These are phyloP conservation scores for Notodonta ziczac DNA, from an alignment of 2,888 invertebrate genomes.

Conservation along the genomic window DNA sequence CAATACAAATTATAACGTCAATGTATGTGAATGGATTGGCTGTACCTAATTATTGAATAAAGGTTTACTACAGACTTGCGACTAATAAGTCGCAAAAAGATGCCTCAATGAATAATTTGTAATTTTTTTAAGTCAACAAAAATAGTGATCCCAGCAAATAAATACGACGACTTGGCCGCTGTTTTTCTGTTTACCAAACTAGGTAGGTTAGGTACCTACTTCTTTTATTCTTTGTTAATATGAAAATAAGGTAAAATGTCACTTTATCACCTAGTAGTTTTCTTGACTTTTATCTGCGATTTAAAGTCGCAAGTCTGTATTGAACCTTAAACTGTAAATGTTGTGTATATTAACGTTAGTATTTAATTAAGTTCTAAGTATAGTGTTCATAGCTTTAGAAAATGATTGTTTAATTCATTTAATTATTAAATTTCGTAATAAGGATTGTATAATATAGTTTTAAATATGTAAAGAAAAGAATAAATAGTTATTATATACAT, in stretches of 20 bases:
- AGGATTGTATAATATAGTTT: slow-evolving; percentile 56
- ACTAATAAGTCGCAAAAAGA: neutral
- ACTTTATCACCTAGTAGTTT: neutral
- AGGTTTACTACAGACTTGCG: slow-evolving; percentile 16
- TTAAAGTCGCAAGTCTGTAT: slow-evolving; percentile 20
- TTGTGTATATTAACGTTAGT: slow-evolving; percentile 36
- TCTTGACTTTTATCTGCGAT: neutral
- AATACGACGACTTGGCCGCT: no score
- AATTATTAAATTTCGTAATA: slow-evolving; percentile 20
- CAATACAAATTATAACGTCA: slow-evolving; percentile 32
- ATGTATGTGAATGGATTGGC: slow-evolving; percentile 10
- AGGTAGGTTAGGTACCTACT: no score
- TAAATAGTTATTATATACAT: slow-evolving; percentile 66
- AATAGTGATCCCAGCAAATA: no score
- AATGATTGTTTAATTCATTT: slow-evolving; percentile 23
- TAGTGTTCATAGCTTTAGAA: slow-evolving; percentile 38
- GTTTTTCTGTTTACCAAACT: no score
- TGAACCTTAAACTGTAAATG: slow-evolving; percentile 28
- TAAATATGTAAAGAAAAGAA: slow-evolving; percentile 18
- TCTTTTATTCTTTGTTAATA: no score
- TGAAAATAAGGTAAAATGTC: no score
- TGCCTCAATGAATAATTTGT: neutral
- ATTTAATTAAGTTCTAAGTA: slow-evolving; percentile 23
- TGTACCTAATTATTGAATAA: neutral
- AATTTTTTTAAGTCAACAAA: neutral